These are phyloP conservation scores for Samia ricini DNA, from an alignment of 1,140 invertebrate species.

Conservation along the genomic window DNA sequence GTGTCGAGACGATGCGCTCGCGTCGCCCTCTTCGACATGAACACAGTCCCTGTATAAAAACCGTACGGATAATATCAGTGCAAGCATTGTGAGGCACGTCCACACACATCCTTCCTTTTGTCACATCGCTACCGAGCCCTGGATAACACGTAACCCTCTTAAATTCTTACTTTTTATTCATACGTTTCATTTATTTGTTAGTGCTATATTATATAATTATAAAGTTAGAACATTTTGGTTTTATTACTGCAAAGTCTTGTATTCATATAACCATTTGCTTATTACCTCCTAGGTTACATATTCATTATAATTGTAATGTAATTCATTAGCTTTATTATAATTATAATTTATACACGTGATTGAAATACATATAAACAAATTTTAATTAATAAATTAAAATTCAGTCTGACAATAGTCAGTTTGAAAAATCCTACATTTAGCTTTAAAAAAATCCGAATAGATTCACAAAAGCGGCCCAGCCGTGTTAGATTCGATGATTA, in stretches of 20 bases:
- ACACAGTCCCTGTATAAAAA: constrained; percentile 31
- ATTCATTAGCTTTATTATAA: no score
- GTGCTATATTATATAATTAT: background rate
- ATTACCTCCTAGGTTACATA: no score
- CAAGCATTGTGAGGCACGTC: constrained; percentile 59
- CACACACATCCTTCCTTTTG: constrained; percentile 52
- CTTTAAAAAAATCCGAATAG: no score
- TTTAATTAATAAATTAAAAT: no score
- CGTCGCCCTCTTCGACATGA: constrained; percentile 13
- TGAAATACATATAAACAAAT: no score
- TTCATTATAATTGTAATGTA: no score
- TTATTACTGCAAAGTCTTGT: background rate
- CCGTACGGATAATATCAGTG: constrained; percentile 44
- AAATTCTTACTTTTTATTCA: background rate
- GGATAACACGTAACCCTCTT: constrained; percentile 1
- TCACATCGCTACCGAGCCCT: constrained; percentile 18
- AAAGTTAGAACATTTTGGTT: background rate
- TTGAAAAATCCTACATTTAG: no score
- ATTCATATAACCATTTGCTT: no score
- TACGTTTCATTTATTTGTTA: background rate
- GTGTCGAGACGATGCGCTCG: background rate
- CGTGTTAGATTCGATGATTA: no score
- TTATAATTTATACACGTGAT: no score
- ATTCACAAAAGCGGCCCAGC: no score
- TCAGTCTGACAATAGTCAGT: no score